Base-by-base conservation (phyloP, 2,113 vertebrate species). In the Petaurus breviceps region DNA sequence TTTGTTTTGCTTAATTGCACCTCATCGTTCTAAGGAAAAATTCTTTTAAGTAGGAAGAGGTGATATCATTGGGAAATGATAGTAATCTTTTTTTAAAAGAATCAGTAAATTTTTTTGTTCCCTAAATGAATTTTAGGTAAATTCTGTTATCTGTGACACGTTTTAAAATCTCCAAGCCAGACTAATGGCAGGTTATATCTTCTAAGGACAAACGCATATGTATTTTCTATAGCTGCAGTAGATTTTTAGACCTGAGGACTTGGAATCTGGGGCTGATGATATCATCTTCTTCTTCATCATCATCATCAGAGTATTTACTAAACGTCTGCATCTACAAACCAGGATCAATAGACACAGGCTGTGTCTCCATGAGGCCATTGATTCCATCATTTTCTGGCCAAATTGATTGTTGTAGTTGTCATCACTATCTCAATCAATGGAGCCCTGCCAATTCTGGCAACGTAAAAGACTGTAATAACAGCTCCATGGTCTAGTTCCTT, bases 331-430 rank as follows among this genome's bases (percentile, higher is more conserved):
- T 94, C 92, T 91, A 51, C 16, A 92, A 50, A 97, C n/a, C 37
- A 94, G 26, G 50, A 46, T n/a, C 47, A 51, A 61, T 0, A 51
- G 93, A 94, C 55, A 90, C 22, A 90, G 51, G 51, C 25, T 51
- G 47, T 90, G 24, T 93, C 47, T 54, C 68, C 11, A 22, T 0
- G 19, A 95, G 95, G 53, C 31, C 68, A 51, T 52, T 46, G 25
- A 93, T 50, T 51, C 90, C 10, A 10, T 89, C 90, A 55, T 77
- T 16, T 90, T 37, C 68, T 46, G 51, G 53, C 93, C 92, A 94
- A 93, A 96, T 61, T 55, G 94, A 54, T 89, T 90, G 46, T 77
- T 96, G 89, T 37, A 95, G n/a, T 43, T 49, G 94, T 93, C 68
- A 47, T 55, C 84, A 51, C 26, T 28, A 61, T 94, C 93, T 96